Conservation (phyloP, 2,888 invertebrate genomes). For the Pristionchus arcanus region DNA sequence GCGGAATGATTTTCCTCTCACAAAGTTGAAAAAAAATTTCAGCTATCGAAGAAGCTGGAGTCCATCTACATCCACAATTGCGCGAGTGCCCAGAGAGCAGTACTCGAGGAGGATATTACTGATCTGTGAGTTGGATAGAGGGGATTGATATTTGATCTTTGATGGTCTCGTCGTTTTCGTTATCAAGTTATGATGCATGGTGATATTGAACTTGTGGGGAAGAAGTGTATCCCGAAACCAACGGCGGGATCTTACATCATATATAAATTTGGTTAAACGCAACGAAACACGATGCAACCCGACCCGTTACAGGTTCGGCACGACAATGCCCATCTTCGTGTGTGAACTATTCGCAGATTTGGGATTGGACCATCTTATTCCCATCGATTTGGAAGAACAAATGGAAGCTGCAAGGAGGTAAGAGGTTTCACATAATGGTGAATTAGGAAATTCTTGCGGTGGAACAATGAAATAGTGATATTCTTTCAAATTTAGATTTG, state of each 20-base stretch:
- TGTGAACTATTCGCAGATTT: background rate
- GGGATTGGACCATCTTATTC: slow-evolving; percentile 21
- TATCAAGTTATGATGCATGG: background rate
- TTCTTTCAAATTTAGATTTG: too few relatives aligned
- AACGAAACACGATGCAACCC: background rate
- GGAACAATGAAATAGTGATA: too few relatives aligned
- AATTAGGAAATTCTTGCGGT: background rate
- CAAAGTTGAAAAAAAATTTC: background rate
- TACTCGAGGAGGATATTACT: slow-evolving; percentile 19
- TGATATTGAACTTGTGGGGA: too few relatives aligned
- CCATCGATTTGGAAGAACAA: slow-evolving; percentile 29
- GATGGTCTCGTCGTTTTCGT: background rate
- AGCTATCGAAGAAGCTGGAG: slow-evolving; percentile 30
- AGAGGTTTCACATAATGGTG: background rate
- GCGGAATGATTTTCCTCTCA: background rate
- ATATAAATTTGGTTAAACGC: background rate
- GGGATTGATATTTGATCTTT: background rate
- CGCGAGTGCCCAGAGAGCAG: background rate
- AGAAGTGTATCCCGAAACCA: background rate
- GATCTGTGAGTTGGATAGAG: slow-evolving; percentile 15
- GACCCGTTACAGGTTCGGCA: background rate
- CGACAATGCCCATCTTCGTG: background rate
- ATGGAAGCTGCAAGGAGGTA: background rate
- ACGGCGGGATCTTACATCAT: background rate
- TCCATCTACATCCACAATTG: slow-evolving; percentile 32